Base-by-base conservation (phyloP, 2,888 invertebrate species). In the Drosophila gaucha region DNA sequence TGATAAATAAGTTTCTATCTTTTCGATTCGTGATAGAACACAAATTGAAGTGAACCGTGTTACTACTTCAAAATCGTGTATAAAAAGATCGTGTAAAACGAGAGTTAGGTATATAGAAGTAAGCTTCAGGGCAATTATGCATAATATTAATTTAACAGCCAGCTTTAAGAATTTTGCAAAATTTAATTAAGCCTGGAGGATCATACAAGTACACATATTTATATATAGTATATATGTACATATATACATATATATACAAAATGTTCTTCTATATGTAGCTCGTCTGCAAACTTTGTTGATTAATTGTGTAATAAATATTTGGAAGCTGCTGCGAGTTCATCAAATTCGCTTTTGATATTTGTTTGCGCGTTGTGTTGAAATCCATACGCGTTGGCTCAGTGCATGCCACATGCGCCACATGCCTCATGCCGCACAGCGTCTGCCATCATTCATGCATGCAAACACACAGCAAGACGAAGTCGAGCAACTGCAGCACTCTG, bases 321-420 rank as follows among this genome's bases (percentile, higher is more conserved):
- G 31, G 30, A 56, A 49, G 55, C 65, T 59, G 73, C 55, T 59
- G 51, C 20, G 33, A 52, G 75, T 56, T 67, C 47, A 79, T 75
- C 66, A 66, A 72, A 68, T 44, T 70, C 31, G 51, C 50, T 64
- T 64, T 62, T 54, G 58, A 58, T 55, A 52, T 64, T 65, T 80
- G 77, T 60, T 68, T 60, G 84, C 64, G 6, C 6, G 30, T 6
- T 14, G 9, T 83, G 62, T 79, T 67, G 86, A 83, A 60, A 66
- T 79, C 47, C 46, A 67, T 20, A 60, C 71, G 51, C n/a, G 16
- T 58, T 38, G 62, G 57, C 10, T n/a, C 20, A 52, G 26, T 59
- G 58, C 58, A 43, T 63, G 56, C 52, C 57, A 10, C 47, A 46
- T 57, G 38, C 50, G 16, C 26, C 8, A 38, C 56, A 56, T 36